Evolutionary conservation across 2,888 invertebrate species (phyloP).

Genomic region (Loripinus fragilis): DNA sequence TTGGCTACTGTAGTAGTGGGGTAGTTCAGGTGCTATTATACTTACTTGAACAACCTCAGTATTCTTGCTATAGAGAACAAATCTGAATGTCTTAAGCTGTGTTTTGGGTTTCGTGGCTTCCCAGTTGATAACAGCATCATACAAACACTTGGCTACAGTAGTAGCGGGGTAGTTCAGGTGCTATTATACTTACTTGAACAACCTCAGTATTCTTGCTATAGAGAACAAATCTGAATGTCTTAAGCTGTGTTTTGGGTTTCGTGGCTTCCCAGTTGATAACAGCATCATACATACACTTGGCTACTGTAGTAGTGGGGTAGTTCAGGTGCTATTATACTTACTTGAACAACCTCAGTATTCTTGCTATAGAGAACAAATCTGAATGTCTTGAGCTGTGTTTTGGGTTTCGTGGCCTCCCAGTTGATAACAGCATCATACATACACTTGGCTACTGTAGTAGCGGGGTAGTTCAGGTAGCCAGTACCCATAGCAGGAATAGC

Average conservation of each 20-base stretch:
- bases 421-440: conserved; percentile 61
- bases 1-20: conserved; percentile 57
- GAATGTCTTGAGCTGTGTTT: conserved; percentile 55
- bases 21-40: conserved; percentile 48
- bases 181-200: conserved; percentile 48
- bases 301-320: too few relatives aligned
- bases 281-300: conserved; percentile 59
- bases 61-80: conserved; percentile 64
- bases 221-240: conserved; percentile 62
- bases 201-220: conserved; percentile 60
- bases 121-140: conserved; percentile 61
- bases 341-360: conserved; percentile 60
- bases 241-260: conserved; percentile 53
- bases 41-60: conserved; percentile 56
- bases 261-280: conserved; percentile 57
- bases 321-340: conserved; percentile 26
- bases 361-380: conserved; percentile 64
- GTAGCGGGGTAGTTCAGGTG: too few relatives aligned
- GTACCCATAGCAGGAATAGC: conserved; percentile 66
- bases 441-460: conserved; percentile 53
- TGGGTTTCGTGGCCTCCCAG: conserved; percentile 57
- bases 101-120: conserved; percentile 50
- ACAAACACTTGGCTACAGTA: conserved; percentile 46
- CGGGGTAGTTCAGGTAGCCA: conserved; percentile 64
- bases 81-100: conserved; percentile 55